Conservation (phyloP, 2,797 vertebrate species). For the Percopsis omiscomaycus region DNA sequence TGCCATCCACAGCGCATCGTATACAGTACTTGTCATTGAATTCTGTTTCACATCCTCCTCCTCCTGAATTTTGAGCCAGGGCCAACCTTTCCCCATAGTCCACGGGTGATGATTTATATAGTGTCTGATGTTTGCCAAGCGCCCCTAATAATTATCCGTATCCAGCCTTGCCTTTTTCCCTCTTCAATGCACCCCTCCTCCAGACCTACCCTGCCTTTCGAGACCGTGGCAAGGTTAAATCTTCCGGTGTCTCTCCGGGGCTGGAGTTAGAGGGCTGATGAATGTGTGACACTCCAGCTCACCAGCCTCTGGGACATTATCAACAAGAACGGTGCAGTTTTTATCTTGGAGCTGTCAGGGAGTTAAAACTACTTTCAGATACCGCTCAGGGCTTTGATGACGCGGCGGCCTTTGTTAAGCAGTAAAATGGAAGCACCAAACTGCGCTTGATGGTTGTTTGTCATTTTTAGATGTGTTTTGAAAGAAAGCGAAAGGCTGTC, state of each 20-base stretch:
- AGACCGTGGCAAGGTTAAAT: constrained; percentile 65
- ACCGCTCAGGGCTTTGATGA: constrained; percentile 6
- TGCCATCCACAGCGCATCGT: constrained; percentile 29
- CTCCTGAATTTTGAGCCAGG: constrained; percentile 49
- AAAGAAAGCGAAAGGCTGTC: not conserved
- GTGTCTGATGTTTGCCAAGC: constrained; percentile 58
- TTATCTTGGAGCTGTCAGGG: constrained; percentile 35
- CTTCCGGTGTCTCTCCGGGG: constrained; percentile 43
- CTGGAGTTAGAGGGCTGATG: constrained; percentile 57
- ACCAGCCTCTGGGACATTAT: constrained; percentile 44
- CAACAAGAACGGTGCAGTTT: constrained; percentile 37
- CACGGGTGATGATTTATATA: constrained; percentile 63
- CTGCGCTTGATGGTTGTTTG: constrained; percentile 4
- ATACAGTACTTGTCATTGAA: constrained; percentile 47
- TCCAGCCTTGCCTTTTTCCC: constrained; percentile 52
- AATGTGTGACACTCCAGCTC: constrained; percentile 54
- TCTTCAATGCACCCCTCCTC: constrained; percentile 41
- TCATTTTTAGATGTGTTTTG: constrained; percentile 6
- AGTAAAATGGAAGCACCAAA: constrained; percentile 9
- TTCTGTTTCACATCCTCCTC: constrained; percentile 39
- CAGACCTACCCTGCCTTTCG: constrained; percentile 42
- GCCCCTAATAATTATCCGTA: constrained; percentile 60
- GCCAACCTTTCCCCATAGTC: constrained; percentile 60
- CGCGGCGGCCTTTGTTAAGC: constrained; percentile 16
- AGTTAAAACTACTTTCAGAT: constrained; percentile 21